Percentiles rank a stretch among this genome's conserved stretches.
phyloP scores from a whole-genome alignment of 2,888 invertebrate species.

The Agonum fuliginosum region DNA sequence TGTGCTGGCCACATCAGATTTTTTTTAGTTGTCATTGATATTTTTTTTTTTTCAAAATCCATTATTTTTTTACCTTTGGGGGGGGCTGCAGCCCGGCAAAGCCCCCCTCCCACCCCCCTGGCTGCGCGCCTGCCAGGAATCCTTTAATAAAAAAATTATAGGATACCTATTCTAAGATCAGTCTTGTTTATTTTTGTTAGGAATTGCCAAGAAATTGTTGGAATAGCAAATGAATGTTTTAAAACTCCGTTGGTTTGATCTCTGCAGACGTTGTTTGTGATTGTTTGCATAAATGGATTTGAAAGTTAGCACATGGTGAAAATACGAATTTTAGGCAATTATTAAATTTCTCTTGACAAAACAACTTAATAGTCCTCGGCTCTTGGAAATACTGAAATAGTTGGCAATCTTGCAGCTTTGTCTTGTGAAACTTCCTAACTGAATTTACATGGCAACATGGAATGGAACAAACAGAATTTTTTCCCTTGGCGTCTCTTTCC shows the following conservation, averaged over 20 bases:
- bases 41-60: too few species aligned
- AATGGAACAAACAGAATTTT: slow-evolving; percentile 54
- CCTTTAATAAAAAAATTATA: too few species aligned
- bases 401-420: slow-evolving; percentile 35
- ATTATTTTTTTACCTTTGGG: too few species aligned
- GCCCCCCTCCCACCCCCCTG: too few species aligned
- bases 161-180: too few species aligned
- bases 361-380: slow-evolving; percentile 41
- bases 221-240: background rate
- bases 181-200: too few species aligned
- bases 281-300: slow-evolving; percentile 23
- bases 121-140: too few species aligned
- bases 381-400: slow-evolving; percentile 26
- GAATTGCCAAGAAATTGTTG: too few species aligned
- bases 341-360: slow-evolving; percentile 36
- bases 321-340: slow-evolving; percentile 45
- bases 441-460: slow-evolving; percentile 43
- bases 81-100: too few species aligned
- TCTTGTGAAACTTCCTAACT: slow-evolving; percentile 42
- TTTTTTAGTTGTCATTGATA: too few species aligned
- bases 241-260: background rate
- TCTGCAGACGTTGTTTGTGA: background rate
- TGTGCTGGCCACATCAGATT: too few species aligned
- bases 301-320: slow-evolving; percentile 18
- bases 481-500: slow-evolving; percentile 33